Conservation (phyloP, 1,140 invertebrate genomes). For the Calliphora vicina region DNA sequence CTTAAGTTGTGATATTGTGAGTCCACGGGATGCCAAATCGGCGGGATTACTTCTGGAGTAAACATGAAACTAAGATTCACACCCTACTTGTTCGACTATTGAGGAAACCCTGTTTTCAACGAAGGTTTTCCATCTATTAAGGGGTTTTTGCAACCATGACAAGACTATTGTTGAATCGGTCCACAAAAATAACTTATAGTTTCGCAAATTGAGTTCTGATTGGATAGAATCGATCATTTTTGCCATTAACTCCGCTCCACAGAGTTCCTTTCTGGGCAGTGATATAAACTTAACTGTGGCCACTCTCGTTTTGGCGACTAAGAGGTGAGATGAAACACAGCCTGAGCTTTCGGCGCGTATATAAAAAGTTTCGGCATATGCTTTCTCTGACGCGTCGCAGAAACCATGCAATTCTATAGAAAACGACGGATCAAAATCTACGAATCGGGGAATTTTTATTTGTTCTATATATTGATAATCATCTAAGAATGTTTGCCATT, state of each 20-base stretch:
- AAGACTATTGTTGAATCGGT: neutral
- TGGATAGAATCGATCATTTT: constrained; percentile 29
- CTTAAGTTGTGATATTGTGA: too few species aligned
- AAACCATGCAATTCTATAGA: neutral
- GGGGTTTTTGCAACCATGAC: neutral
- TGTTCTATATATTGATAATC: neutral
- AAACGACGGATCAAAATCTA: neutral
- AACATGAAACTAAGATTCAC: too few species aligned
- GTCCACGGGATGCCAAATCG: too few species aligned
- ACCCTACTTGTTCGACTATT: neutral
- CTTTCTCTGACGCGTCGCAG: neutral
- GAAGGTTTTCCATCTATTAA: neutral
- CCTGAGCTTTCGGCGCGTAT: constrained; percentile 50
- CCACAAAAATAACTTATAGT: neutral
- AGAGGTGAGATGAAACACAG: neutral
- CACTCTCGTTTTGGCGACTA: neutral
- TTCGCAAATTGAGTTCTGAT: neutral
- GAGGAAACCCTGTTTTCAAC: neutral
- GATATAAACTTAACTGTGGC: neutral
- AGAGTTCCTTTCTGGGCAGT: neutral
- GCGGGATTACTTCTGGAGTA: too few species aligned
- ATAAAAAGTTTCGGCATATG: constrained; percentile 57
- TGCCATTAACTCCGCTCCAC: constrained; percentile 49
- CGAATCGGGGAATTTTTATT: neutral
- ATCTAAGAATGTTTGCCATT: neutral